phyloP scores from a whole-genome alignment of 2,888 invertebrate genomes.

The Lagria hirta region DNA sequence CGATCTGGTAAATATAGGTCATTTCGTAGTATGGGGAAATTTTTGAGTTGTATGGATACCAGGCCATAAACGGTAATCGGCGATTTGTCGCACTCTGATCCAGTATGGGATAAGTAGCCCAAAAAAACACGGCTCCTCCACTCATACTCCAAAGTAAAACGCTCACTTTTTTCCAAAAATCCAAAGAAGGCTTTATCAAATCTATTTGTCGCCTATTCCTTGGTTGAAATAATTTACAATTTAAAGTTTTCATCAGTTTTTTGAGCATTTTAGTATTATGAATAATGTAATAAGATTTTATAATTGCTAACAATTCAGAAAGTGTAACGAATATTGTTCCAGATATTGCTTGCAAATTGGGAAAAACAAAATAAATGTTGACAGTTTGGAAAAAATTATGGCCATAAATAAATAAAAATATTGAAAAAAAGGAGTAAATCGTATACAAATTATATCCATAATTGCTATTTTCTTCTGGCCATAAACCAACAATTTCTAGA shows the following conservation, averaged over 20 bases:
- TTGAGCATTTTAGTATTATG: conserved; percentile 3
- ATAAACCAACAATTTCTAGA: conserved; percentile 5
- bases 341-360: conserved; percentile 1
- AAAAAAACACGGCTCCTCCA: too few relatives aligned
- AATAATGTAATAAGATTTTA: conserved; percentile 1
- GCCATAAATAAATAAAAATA: neutral
- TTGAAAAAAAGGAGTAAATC: neutral
- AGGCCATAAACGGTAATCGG: conserved; percentile 10
- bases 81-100: conserved; percentile 2
- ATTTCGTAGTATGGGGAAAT: conserved; percentile 8
- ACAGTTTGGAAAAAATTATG: conserved; percentile 4
- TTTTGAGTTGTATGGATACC: conserved; percentile 9
- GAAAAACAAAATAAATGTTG: conserved; percentile 1
- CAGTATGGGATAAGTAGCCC: conserved; percentile 5
- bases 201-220: conserved; percentile 17
- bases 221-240: conserved; percentile 6
- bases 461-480: conserved; percentile 4
- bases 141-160: too few relatives aligned
- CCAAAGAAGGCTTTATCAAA: conserved; percentile 10
- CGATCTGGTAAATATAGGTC: conserved; percentile 11
- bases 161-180: conserved; percentile 17
- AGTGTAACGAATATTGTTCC: neutral
- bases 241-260: neutral
- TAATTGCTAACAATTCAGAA: neutral
- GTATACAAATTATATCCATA: conserved; percentile 1